phyloP scores from a whole-genome alignment of 2,797 vertebrate genomes.

The Nyctalus aviator region DNA sequence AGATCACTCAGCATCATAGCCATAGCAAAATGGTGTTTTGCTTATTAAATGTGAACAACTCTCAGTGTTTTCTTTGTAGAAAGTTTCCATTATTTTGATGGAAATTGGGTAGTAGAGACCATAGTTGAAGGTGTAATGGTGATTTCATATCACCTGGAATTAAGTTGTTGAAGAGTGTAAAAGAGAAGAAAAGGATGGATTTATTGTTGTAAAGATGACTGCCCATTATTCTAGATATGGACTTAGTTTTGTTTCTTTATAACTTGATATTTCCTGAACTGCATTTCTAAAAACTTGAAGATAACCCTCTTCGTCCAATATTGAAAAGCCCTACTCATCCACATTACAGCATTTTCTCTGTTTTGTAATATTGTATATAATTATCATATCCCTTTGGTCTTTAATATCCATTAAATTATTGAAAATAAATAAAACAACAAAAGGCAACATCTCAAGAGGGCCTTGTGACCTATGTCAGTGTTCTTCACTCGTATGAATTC shows the following conservation, averaged over 20 bases:
- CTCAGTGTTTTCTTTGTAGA: not conserved
- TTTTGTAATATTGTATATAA: not conserved
- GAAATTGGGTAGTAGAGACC: not conserved
- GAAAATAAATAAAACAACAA: constrained; percentile 8
- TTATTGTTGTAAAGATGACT: not conserved
- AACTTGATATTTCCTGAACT: not conserved
- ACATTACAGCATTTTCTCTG: not conserved
- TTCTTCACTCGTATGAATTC: not conserved
- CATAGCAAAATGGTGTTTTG: not conserved
- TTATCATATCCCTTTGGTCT: not conserved
- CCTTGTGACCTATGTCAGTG: not conserved
- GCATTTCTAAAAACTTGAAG: not conserved
- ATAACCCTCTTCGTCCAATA: not conserved
- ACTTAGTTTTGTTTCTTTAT: not conserved
- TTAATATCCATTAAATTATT: not conserved
- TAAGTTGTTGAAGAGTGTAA: not conserved
- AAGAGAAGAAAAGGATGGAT: not conserved
- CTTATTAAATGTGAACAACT: not conserved
- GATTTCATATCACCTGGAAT: not conserved
- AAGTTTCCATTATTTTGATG: not conserved
- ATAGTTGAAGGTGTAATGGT: not conserved
- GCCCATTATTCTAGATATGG: not conserved
- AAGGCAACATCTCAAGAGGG: not conserved
- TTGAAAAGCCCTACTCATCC: not conserved
- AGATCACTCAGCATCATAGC: not conserved